phyloP scores from a whole-genome alignment of 2,113 vertebrate genomes.

The Probosciger aterrimus region DNA sequence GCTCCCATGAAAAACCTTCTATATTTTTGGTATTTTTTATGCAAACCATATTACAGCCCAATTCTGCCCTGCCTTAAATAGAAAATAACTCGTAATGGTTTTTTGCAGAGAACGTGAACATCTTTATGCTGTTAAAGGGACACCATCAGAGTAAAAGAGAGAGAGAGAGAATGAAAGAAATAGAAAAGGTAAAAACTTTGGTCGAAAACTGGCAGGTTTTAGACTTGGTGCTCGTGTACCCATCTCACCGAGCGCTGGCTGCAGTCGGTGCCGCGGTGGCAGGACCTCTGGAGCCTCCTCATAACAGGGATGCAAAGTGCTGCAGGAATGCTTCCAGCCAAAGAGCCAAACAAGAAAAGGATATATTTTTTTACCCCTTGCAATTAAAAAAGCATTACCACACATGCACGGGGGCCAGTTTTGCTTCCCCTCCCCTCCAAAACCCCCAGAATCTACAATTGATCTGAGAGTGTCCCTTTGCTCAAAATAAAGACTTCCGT shows the following conservation, averaged over 20 bases:
- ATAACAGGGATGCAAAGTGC: not conserved
- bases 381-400: not conserved
- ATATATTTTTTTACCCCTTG: not conserved
- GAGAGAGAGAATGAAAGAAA: not conserved
- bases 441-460: not conserved
- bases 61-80: conserved; percentile 55
- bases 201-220: not conserved
- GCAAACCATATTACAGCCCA: conserved; percentile 68
- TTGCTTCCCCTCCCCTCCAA: not conserved
- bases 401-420: not conserved
- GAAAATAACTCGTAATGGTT: conserved; percentile 46
- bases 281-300: not conserved
- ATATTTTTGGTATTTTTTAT: conserved; percentile 72
- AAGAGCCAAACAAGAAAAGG: not conserved
- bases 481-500: conserved; percentile 24
- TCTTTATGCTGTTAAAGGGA: conserved; percentile 66
- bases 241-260: not conserved
- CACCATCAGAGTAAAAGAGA: conserved; percentile 51
- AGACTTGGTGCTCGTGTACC: not conserved
- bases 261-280: not conserved
- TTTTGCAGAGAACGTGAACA: conserved; percentile 57
- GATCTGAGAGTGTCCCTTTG: conserved; percentile 44
- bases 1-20: conserved; percentile 56
- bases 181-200: not conserved
- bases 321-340: not conserved